These are phyloP conservation scores for Dryomyza anilis DNA, from an alignment of 2,888 invertebrate genomes.

Conservation along the genomic window DNA sequence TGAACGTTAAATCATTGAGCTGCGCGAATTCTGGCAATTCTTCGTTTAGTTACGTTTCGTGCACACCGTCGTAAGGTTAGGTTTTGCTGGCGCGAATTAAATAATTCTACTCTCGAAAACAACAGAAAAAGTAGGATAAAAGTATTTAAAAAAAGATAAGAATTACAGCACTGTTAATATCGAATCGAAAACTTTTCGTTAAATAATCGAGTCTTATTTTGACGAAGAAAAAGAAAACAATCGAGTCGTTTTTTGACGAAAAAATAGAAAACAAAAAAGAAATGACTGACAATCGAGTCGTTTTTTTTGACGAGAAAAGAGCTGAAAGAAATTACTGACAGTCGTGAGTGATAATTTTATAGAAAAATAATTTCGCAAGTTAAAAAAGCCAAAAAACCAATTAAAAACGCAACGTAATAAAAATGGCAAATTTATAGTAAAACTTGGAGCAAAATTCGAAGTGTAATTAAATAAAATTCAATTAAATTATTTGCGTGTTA, in stretches of 20 bases:
- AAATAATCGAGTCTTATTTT: too few relatives aligned
- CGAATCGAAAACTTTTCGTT: too few relatives aligned
- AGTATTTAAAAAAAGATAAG: too few relatives aligned
- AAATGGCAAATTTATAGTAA: constrained; percentile 11
- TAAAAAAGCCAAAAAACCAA: background rate
- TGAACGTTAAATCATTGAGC: too few relatives aligned
- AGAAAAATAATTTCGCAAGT: background rate
- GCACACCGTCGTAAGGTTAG: constrained; percentile 28
- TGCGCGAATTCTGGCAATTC: constrained; percentile 1
- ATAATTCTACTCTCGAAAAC: constrained; percentile 9
- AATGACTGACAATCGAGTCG: constrained; percentile 30
- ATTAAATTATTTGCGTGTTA: too few relatives aligned
- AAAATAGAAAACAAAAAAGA: constrained; percentile 14
- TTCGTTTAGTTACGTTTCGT: constrained; percentile 32
- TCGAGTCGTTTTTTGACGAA: too few relatives aligned
- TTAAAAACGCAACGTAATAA: background rate
- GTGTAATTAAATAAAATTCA: constrained; percentile 8
- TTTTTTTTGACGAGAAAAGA: constrained; percentile 19
- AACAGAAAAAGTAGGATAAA: too few relatives aligned
- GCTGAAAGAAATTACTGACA: too few relatives aligned
- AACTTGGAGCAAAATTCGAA: constrained; percentile 14
- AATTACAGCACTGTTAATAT: too few relatives aligned
- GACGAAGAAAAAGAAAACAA: background rate
- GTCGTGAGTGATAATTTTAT: background rate
- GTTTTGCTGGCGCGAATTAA: constrained; percentile 5